These are phyloP conservation scores for Nephrotoma guestfalica DNA, from an alignment of 2,888 invertebrate genomes.

Conservation along the genomic window DNA sequence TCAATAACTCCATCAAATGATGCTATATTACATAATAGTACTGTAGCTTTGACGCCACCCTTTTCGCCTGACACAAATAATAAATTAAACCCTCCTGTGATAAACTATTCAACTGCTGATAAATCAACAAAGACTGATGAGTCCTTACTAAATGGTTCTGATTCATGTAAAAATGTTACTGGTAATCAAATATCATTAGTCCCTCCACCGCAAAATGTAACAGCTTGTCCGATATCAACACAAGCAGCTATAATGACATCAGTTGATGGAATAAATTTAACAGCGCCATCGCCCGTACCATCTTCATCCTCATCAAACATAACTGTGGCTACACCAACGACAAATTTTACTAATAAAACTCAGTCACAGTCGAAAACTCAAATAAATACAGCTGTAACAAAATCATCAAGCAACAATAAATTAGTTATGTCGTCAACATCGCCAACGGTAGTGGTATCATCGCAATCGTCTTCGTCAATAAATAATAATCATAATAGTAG, in stretches of 20 bases:
- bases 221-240: conserved; percentile 30
- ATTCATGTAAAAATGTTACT: conserved; percentile 16
- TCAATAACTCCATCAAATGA: conserved; percentile 17
- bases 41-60: conserved; percentile 39
- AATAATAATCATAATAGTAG: conserved; percentile 7
- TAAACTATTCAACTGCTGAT: conserved; percentile 42
- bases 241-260: conserved; percentile 42
- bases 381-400: background rate
- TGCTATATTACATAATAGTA: conserved; percentile 28
- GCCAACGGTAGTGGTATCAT: background rate
- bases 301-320: background rate
- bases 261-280: conserved; percentile 15
- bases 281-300: conserved; percentile 1
- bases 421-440: background rate
- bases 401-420: background rate
- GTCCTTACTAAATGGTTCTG: conserved; percentile 25
- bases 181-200: conserved; percentile 7
- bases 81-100: conserved; percentile 30
- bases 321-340: conserved; percentile 1
- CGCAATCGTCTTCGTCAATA: conserved; percentile 5
- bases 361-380: conserved; percentile 1
- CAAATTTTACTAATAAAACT: background rate
- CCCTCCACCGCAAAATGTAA: background rate
- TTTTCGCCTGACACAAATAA: conserved; percentile 39
- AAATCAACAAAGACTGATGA: conserved; percentile 56